Evolutionary conservation across 2,113 vertebrate species (phyloP), one percentile per base, ranked within the genome.

Genomic region (Tenrec ecaudatus): DNA sequence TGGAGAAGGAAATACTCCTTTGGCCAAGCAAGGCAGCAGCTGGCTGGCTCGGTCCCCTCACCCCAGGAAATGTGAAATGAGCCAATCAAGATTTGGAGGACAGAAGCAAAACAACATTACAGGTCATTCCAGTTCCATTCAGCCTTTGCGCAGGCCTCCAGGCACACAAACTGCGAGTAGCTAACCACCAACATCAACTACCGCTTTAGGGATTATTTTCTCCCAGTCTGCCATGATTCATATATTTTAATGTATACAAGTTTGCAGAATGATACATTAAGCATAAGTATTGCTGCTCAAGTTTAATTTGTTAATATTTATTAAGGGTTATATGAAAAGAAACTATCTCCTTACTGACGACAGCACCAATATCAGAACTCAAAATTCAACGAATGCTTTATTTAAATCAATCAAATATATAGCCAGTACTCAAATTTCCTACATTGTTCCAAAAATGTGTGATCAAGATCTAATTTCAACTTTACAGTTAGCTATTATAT

Each of bases 321-420:
- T n/a, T 29, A 94, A 36, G 8, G 38, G 62, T 86, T 66, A 47
- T 71, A 36, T 57, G 57, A 82, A 77, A 90, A 86, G 75, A 68
- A 80, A 77, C 81, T 82, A 31, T 73, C 60, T 76, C 36, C 23
- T 79, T 82, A 36, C 57, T 62, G 3, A 57, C 16, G 0, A 6
- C 6, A 64, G 40, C 80, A 73, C 25, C 33, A 33, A 47, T 62
- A 69, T 33, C 53, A 57, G n/a, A 88, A 33, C 10, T 88, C 36
- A 62, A 93, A 78, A 80, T 68, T 2, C 12, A 89, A 43, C 27
- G 71, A 76, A 73, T 58, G 19, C n/a, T 83, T 80, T 53, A 78
- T 83, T 80, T 53, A 78, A 36, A 12, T 3, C 57, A 3, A 29
- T 60, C 71, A 86, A 88, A 23, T 76, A 68, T 36, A 57, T 83